These are phyloP conservation scores for Helleia helle DNA, from an alignment of 2,888 invertebrate species.

Conservation along the genomic window DNA sequence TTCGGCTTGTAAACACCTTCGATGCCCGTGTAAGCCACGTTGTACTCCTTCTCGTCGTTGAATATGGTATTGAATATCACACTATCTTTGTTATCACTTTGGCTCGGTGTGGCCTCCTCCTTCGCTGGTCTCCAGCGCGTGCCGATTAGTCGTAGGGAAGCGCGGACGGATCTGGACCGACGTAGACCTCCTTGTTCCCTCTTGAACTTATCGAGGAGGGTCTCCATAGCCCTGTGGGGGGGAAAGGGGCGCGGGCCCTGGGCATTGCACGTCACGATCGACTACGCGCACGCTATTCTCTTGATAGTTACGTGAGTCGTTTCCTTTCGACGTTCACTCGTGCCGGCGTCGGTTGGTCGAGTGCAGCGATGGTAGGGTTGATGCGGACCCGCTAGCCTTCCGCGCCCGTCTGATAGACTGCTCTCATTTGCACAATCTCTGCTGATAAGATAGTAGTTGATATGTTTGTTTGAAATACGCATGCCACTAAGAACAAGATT, in stretches of 20 bases:
- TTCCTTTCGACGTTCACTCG: constrained; percentile 64
- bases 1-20: constrained; percentile 64
- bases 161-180: constrained; percentile 80
- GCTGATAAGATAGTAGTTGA: constrained; percentile 54
- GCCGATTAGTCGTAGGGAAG: constrained; percentile 79
- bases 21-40: constrained; percentile 55
- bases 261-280: constrained; percentile 65
- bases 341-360: constrained; percentile 52
- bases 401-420: constrained; percentile 55
- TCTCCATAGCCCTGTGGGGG: constrained; percentile 68
- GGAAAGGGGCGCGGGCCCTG: constrained; percentile 50
- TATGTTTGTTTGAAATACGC: constrained; percentile 48
- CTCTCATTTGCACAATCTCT: constrained; percentile 63
- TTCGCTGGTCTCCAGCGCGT: constrained; percentile 72
- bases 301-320: constrained; percentile 64
- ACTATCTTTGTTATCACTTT: constrained; percentile 48
- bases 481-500: constrained; percentile 59
- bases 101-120: constrained; percentile 48
- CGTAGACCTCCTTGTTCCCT: constrained; percentile 68
- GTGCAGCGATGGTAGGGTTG: no score
- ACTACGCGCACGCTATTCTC: constrained; percentile 67
- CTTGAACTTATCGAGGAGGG: constrained; percentile 67
- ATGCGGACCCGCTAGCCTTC: no score
- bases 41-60: constrained; percentile 53
- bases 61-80: constrained; percentile 52